Base-by-base conservation (phyloP, 2,888 invertebrate species). In the Lamellibrachia satsuma region DNA sequence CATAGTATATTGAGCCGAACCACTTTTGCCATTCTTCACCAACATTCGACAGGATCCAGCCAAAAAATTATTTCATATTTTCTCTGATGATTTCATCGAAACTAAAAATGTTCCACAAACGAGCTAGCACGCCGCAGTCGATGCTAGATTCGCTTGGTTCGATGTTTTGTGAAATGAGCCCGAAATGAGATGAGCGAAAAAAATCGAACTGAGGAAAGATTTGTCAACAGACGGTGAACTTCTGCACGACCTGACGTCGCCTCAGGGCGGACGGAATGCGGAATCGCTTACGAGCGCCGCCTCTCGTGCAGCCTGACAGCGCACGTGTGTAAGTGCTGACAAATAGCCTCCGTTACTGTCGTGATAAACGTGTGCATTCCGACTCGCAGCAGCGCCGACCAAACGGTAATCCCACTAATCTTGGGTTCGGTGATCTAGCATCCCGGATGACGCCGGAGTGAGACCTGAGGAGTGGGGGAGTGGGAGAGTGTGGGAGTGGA, bases 281-380 rank as follows among this genome's bases (percentile, higher is more conserved):
- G 75, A 75, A 75, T 75, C 75, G 75, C 75, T 75, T 75, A 15
- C 75, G 15, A 22, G 15, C 22, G 75, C 75, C 60, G 2, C 15
- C n/a, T 75, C n/a, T 75, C 75, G 75, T 75, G 11, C 15, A 6
- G 6, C 75, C n/a, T 75, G 15, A 22, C 75, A 75, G 22, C 15
- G 75, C 75, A 75, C n/a, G 75, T 75, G 75, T 22, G n/a, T 75
- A 15, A 22, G 22, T 75, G 75, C 75, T 75, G 75, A 75, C 75
- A 75, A 15, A 75, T 75, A 75, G 75, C 75, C 6, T 6, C 75
- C 75, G 75, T 75, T 75, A 75, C 15, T 75, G 75, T 75, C 75
- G 75, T n/a, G 75, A 75, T 75, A 75, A 75, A 75, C 75, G 75
- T 75, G 75, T 22, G 75, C 75, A 75, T 75, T 75, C 75, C 75